Conservation (phyloP, 2,888 invertebrate genomes). For the Oscheius sp. region DNA sequence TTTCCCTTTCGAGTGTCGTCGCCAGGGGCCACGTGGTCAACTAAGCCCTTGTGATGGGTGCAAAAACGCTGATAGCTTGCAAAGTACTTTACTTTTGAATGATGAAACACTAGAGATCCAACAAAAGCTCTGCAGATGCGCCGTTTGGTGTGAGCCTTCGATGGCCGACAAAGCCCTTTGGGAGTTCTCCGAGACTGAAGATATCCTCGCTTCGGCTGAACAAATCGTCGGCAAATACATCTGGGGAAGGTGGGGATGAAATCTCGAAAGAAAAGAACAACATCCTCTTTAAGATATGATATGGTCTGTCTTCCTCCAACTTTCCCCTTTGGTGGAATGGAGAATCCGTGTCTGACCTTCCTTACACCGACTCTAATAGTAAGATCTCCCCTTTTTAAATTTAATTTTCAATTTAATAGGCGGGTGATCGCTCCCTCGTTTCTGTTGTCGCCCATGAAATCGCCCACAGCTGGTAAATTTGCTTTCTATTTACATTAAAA, state of each 20-base stretch:
- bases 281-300: conserved; percentile 77
- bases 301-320: conserved; percentile 86
- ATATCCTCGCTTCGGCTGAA: conserved; percentile 52
- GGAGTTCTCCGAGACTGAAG: conserved; percentile 82
- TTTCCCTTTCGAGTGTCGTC: background rate
- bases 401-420: conserved; percentile 73
- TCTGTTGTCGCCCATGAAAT: conserved; percentile 94
- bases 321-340: conserved; percentile 96
- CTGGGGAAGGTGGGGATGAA: conserved; percentile 53
- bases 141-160: conserved; percentile 90
- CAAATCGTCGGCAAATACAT: conserved; percentile 64
- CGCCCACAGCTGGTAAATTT: conserved; percentile 92
- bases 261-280: background rate
- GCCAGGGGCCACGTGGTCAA: background rate
- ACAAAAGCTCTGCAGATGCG: conserved; percentile 44
- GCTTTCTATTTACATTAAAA: background rate
- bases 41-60: background rate
- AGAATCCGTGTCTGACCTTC: conserved; percentile 94
- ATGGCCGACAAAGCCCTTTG: conserved; percentile 83
- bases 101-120: background rate
- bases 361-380: conserved; percentile 90
- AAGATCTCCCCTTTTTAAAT: background rate
- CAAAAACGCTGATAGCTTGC: background rate
- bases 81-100: background rate
- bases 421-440: conserved; percentile 88